Conservation (phyloP, 1,140 invertebrate genomes). For the Zelostemma sp. region DNA sequence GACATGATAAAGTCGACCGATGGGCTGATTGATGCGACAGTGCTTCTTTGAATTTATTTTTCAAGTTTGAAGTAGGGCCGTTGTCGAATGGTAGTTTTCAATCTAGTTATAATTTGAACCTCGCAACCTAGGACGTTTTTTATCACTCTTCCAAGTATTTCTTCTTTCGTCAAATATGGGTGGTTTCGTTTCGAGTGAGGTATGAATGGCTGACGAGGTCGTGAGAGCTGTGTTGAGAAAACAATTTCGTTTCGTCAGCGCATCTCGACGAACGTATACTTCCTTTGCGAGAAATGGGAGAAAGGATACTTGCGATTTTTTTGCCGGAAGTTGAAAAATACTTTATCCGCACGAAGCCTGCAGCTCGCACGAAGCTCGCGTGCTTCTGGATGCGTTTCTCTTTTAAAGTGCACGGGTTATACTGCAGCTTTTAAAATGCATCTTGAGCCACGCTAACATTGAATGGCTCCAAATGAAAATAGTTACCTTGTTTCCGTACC, state of each 20-base stretch:
- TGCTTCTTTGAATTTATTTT: slow-evolving; percentile 17
- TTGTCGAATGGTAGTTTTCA: slow-evolving; percentile 5
- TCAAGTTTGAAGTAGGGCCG: slow-evolving; percentile 23
- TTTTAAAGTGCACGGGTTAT: slow-evolving; percentile 44
- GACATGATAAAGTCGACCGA: neutral
- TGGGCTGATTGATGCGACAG: slow-evolving; percentile 5
- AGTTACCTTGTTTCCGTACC: slow-evolving; percentile 30
- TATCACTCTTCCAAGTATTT: slow-evolving; percentile 3
- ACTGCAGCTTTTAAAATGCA: slow-evolving; percentile 45
- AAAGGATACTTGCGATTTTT: slow-evolving; percentile 20
- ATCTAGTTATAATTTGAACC: neutral
- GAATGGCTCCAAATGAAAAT: slow-evolving; percentile 30
- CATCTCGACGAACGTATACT: slow-evolving; percentile 11
- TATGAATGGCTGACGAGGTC: slow-evolving; percentile 27
- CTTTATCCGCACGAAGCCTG: slow-evolving; percentile 47
- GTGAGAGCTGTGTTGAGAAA: neutral
- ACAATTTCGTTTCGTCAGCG: neutral
- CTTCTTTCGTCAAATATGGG: slow-evolving; percentile 13
- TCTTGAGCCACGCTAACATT: slow-evolving; percentile 9
- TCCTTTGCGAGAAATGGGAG: slow-evolving; percentile 26
- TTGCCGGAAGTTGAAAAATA: slow-evolving; percentile 28
- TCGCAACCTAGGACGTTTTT: slow-evolving; percentile 7
- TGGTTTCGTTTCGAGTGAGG: slow-evolving; percentile 19
- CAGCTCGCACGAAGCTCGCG: slow-evolving; percentile 48
- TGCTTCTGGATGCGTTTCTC: slow-evolving; percentile 46